Evolutionary conservation across 2,888 invertebrate genomes (phyloP), one percentile per base, ranked within the genome.

Genomic region (Diplolepis rosae): DNA sequence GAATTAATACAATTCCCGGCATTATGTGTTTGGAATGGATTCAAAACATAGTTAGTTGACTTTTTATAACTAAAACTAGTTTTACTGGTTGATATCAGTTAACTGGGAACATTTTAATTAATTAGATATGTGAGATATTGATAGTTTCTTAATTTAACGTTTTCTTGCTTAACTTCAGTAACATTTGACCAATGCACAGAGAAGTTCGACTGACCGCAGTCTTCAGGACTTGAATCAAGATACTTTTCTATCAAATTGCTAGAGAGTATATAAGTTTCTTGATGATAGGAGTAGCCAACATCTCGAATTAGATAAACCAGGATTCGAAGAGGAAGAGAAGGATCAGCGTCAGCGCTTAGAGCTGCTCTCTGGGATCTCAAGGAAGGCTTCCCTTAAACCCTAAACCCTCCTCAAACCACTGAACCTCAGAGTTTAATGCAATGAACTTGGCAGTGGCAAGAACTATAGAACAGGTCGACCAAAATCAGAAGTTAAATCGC

Each of bases 401-500:
- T 86, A 87, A 88, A 87, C 87, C 86, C 84, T 81, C 78, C 79
- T 80, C 79, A 83, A 83, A 87, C 86, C 87, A 79, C 84, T 80
- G 75, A 81, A 75, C 76, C 79, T 75, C 73, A 76, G 84, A 87
- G 85, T 87, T 87, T 86, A 83, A 84, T 85, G 85, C 82, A 79
- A 80, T 79, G 78, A 83, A 83, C 81, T 82, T 76, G 69, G 74
- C 80, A 77, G 77, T 70, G 79, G 78, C 75, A 69, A 72, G 77
- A 78, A 76, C 76, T 78, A 65, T 73, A 71, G 72, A 71, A 74
- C 73, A 77, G 73, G 77, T 78, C 77, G 77, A 76, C 81, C 81
- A 83, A 84, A 87, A 87, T 85, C 84, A 83, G 79, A 85, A 85
- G 85, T 87, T 87, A 84, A 85, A 87, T 86, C 83, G 90, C 90